Percentiles rank a stretch among this genome's conserved stretches.
These are phyloP conservation scores for Pyrrhura leucotis DNA, from an alignment of 2,797 vertebrate species.

Conservation along the genomic window DNA sequence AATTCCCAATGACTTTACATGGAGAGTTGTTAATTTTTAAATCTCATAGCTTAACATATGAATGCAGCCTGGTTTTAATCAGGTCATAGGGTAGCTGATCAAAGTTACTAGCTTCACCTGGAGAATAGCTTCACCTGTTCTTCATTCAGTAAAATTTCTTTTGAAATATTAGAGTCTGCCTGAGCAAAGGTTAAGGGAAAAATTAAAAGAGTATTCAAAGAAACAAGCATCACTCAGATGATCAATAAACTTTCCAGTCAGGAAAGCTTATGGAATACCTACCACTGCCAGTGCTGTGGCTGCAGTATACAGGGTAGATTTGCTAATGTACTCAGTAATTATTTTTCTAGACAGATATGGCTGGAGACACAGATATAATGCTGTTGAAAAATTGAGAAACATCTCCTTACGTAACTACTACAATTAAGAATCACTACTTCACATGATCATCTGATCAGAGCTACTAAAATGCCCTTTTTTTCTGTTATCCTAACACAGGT, in stretches of 20 bases:
- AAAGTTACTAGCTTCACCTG: slow-evolving; percentile 14
- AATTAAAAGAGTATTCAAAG: neutral
- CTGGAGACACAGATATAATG: neutral
- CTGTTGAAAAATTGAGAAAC: neutral
- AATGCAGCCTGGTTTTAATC: neutral
- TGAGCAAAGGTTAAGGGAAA: neutral
- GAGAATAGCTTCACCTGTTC: neutral
- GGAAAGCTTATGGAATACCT: neutral
- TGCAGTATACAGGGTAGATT: neutral
- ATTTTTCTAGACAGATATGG: neutral
- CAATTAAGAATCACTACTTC: neutral
- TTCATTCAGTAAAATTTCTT: neutral
- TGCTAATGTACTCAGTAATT: neutral
- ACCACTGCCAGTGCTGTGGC: neutral
- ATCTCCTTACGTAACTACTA: neutral
- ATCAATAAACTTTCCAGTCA: neutral
- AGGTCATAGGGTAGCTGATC: neutral
- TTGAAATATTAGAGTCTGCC: neutral
- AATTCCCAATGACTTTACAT: neutral
- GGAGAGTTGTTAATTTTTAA: neutral
- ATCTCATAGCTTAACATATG: neutral
- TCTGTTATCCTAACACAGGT: neutral
- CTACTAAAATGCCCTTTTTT: neutral
- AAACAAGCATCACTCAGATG: neutral
- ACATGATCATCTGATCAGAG: neutral